Percentiles rank a stretch among this genome's conserved stretches.
These are phyloP conservation scores for Oryzias woworae DNA, from an alignment of 2,113 vertebrate genomes.

Conservation along the genomic window DNA sequence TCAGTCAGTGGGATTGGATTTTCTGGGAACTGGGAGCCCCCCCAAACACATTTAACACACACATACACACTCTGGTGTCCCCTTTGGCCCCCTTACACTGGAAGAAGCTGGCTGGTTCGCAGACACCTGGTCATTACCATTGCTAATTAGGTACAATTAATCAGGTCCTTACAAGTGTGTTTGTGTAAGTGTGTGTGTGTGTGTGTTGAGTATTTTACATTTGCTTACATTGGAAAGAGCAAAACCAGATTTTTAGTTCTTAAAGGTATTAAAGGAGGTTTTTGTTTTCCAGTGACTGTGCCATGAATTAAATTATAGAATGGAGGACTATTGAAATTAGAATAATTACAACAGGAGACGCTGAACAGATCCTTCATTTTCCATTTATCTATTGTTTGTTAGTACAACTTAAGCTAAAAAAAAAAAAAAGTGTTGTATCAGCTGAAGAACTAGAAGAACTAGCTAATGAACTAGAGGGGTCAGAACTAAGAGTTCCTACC, in stretches of 20 bases:
- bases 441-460: too few relatives aligned
- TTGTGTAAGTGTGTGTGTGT: conserved; percentile 25
- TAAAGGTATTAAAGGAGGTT: conserved; percentile 7
- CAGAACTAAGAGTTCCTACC: too few relatives aligned
- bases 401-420: too few relatives aligned
- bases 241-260: too few relatives aligned
- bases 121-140: conserved; percentile 99
- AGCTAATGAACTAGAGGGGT: too few relatives aligned
- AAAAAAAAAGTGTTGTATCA: too few relatives aligned
- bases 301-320: too few relatives aligned
- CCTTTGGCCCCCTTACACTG: conserved; percentile 83
- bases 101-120: conserved; percentile 94
- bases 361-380: too few relatives aligned
- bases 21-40: conserved; percentile 83
- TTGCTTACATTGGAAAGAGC: conserved; percentile 58
- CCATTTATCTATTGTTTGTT: too few relatives aligned
- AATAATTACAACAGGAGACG: too few relatives aligned
- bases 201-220: conserved; percentile 37
- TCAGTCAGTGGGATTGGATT: conserved; percentile 92
- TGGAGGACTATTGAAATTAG: too few relatives aligned
- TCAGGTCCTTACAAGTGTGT: conserved; percentile 84
- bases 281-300: conserved; percentile 5
- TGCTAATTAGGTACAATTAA: conserved; percentile 99
- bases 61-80: conserved; percentile 23
- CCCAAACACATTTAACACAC: conserved; percentile 43